phyloP scores from a whole-genome alignment of 1,140 invertebrate genomes.

The Magallana angulata region DNA sequence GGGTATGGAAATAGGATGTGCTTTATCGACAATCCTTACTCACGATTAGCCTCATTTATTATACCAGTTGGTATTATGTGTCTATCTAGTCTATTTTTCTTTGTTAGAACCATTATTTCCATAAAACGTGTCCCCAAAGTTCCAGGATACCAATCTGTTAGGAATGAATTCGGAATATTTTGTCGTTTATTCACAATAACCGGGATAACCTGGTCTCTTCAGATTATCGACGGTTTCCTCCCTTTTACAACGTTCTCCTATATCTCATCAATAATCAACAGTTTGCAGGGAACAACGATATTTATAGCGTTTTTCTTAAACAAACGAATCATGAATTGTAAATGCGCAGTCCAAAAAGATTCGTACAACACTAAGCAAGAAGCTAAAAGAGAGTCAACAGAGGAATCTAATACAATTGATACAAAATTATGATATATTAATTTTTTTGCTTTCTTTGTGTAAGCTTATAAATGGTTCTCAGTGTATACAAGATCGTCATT shows the following conservation, averaged over 20 bases:
- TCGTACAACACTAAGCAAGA: too few species aligned
- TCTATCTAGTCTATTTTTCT: background rate
- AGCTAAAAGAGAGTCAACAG: too few species aligned
- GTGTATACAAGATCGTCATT: too few species aligned
- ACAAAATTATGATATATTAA: too few species aligned
- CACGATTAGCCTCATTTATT: background rate
- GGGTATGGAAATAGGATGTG: background rate
- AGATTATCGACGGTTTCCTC: background rate
- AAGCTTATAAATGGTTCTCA: too few species aligned
- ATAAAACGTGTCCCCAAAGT: background rate
- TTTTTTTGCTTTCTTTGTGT: too few species aligned
- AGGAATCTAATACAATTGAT: too few species aligned
- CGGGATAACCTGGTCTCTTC: background rate
- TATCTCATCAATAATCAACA: conserved; percentile 6
- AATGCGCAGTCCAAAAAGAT: background rate
- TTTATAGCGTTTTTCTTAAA: conserved; percentile 9
- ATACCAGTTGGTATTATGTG: background rate
- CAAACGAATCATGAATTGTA: background rate
- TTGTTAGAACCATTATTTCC: background rate
- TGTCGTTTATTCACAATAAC: background rate
- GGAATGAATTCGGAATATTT: conserved; percentile 17
- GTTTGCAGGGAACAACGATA: background rate
- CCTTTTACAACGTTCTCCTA: conserved; percentile 3
- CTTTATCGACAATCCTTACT: background rate
- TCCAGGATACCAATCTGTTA: background rate